Percentiles rank a stretch among this genome's conserved stretches.
Conservation (phyloP, 1,140 invertebrate species). For the Calephelis virginiensis region DNA sequence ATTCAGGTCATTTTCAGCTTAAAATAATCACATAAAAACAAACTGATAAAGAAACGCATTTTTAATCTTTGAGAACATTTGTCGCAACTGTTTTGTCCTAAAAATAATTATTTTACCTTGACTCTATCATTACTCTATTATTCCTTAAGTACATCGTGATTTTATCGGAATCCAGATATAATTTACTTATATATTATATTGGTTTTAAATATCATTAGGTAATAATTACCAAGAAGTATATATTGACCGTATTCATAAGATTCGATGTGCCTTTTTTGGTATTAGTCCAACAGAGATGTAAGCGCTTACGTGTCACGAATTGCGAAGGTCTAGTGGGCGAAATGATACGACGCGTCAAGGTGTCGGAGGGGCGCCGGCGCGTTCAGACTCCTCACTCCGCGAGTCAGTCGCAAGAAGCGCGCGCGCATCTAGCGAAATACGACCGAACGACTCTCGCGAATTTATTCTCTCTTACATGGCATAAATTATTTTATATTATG, state of each 20-base stretch:
- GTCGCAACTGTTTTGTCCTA: not conserved
- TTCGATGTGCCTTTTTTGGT: slow-evolving; percentile 71
- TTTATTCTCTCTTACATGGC: slow-evolving; percentile 62
- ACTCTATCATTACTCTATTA: not conserved
- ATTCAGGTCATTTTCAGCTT: too few species aligned
- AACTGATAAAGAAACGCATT: too few species aligned
- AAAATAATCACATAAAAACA: too few species aligned
- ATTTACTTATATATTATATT: not conserved
- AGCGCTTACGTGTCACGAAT: slow-evolving; percentile 74
- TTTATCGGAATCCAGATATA: not conserved
- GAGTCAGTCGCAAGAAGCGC: slow-evolving; percentile 63
- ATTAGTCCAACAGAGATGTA: slow-evolving; percentile 60
- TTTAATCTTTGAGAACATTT: too few species aligned
- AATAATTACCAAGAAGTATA: slow-evolving; percentile 26
- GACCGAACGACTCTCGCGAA: slow-evolving; percentile 76
- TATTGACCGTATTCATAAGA: slow-evolving; percentile 38
- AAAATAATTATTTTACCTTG: not conserved
- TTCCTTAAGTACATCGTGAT: not conserved
- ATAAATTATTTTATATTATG: slow-evolving; percentile 61
- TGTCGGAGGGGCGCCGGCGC: slow-evolving; percentile 46
- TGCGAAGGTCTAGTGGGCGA: slow-evolving; percentile 67
- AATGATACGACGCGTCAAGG: slow-evolving; percentile 48
- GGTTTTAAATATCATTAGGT: slow-evolving; percentile 20
- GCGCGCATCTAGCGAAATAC: slow-evolving; percentile 59
- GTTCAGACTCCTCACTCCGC: slow-evolving; percentile 53